These are phyloP conservation scores for Thamnophis sirtalis DNA, from an alignment of 2,113 vertebrate species.

Conservation along the genomic window DNA sequence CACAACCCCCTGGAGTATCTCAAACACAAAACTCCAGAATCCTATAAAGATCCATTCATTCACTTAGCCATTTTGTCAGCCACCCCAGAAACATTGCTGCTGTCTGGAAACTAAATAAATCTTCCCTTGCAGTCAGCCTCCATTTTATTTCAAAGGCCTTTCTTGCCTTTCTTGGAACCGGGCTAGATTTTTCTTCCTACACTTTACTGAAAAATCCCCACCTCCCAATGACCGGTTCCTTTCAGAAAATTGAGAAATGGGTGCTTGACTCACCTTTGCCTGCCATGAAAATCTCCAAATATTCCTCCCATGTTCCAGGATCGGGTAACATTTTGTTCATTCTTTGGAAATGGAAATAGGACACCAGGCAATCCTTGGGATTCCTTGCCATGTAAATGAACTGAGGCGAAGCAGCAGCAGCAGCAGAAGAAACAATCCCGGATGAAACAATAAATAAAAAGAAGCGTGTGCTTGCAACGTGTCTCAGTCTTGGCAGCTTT, in stretches of 20 bases:
- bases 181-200: too few species aligned
- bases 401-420: slow-evolving; percentile 10
- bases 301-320: slow-evolving; percentile 62
- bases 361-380: slow-evolving; percentile 65
- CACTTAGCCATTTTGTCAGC: too few species aligned
- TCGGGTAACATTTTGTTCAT: slow-evolving; percentile 62
- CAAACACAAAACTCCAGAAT: too few species aligned
- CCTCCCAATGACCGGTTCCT: neutral
- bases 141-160: too few species aligned
- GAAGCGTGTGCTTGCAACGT: neutral
- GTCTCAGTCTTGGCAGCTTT: neutral
- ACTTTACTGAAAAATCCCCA: neutral
- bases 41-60: too few species aligned
- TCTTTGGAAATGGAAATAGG: slow-evolving; percentile 67
- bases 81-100: too few species aligned
- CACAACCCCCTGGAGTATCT: too few species aligned
- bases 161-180: too few species aligned
- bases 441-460: neutral
- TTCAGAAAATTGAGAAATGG: neutral
- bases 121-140: too few species aligned
- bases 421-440: too few species aligned
- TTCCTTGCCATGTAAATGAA: slow-evolving; percentile 65
- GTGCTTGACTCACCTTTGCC: slow-evolving; percentile 52
- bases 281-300: slow-evolving; percentile 57
- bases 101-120: too few species aligned